Percentiles rank a stretch among this genome's conserved stretches.
These are phyloP conservation scores for Chascanopsetta lugubris DNA, from an alignment of 2,113 vertebrate species.

Conservation along the genomic window DNA sequence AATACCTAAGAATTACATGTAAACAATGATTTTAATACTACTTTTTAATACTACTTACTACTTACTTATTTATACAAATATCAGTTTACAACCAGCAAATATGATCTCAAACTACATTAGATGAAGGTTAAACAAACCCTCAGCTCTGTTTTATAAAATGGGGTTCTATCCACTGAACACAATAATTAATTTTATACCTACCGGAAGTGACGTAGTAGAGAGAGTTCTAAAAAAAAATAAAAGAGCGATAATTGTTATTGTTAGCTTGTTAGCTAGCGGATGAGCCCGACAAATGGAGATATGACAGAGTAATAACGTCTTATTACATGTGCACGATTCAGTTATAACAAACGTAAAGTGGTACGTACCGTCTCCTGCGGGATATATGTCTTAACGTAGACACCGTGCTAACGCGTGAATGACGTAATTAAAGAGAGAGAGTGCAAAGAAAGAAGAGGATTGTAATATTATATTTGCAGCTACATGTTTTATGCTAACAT, in stretches of 20 bases:
- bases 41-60: too few relatives aligned
- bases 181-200: neutral
- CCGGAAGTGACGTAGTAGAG: slow-evolving; percentile 71
- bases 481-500: slow-evolving; percentile 58
- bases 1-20: too few relatives aligned
- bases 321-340: slow-evolving; percentile 69
- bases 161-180: neutral
- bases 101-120: neutral
- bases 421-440: slow-evolving; percentile 18
- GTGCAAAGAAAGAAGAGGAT: slow-evolving; percentile 20
- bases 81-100: too few relatives aligned
- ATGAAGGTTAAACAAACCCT: too few relatives aligned
- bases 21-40: neutral
- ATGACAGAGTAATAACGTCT: slow-evolving; percentile 79
- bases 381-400: neutral
- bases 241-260: slow-evolving; percentile 80
- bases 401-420: neutral
- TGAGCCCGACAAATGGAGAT: slow-evolving; percentile 60
- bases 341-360: slow-evolving; percentile 72
- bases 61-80: neutral
- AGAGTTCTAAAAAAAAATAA: slow-evolving; percentile 27
- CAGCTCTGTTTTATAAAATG: too few relatives aligned
- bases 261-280: slow-evolving; percentile 79
- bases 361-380: slow-evolving; percentile 69
- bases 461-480: slow-evolving; percentile 52